Conservation (phyloP, 2,113 vertebrate genomes). For the Microcebus lehilahytsara region DNA sequence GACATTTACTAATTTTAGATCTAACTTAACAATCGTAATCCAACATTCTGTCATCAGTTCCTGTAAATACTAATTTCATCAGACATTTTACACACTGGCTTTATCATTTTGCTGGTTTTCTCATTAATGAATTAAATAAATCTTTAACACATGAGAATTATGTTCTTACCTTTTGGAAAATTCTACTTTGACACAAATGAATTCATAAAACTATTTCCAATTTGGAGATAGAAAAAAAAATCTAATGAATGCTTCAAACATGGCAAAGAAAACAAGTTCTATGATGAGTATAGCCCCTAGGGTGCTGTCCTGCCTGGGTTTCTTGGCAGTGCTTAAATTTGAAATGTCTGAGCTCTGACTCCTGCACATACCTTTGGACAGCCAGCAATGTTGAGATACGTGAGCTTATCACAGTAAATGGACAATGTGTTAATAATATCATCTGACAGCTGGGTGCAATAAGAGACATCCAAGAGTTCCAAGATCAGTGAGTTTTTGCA, state of each 20-base stretch:
- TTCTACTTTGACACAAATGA: constrained; percentile 24
- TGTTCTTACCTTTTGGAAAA: constrained; percentile 31
- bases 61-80: neutral
- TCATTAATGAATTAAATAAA: constrained; percentile 40
- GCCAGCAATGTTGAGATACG: constrained; percentile 79
- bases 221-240: neutral
- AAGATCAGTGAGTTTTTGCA: constrained; percentile 82
- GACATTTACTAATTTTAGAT: neutral
- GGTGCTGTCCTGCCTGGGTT: neutral
- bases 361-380: constrained; percentile 85
- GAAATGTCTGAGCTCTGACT: neutral
- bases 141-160: neutral
- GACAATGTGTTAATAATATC: constrained; percentile 81
- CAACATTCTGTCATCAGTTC: constrained; percentile 3
- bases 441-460: constrained; percentile 84
- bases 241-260: neutral
- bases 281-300: neutral
- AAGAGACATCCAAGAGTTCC: constrained; percentile 85
- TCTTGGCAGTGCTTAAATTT: neutral
- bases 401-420: constrained; percentile 83
- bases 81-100: neutral
- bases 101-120: constrained; percentile 23
- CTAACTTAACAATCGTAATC: constrained; percentile 2
- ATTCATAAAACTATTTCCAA: constrained; percentile 18
- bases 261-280: neutral